phyloP scores from a whole-genome alignment of 2,888 invertebrate species.

The Sinohyriopsis cumingii region DNA sequence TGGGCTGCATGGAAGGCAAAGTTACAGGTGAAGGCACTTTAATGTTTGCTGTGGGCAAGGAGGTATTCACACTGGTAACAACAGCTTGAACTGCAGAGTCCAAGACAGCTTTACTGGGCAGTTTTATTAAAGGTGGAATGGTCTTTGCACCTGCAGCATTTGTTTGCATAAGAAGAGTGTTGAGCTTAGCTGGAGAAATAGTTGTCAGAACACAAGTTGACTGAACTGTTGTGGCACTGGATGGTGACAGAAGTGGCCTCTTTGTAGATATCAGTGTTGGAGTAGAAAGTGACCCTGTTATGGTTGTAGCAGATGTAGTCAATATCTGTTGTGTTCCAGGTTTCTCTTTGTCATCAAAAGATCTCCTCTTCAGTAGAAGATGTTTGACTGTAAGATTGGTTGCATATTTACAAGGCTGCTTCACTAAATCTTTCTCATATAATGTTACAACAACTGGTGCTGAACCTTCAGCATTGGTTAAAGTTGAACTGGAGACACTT shows the following conservation, averaged over 20 bases:
- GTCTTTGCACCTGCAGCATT: constrained; percentile 43
- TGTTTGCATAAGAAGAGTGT: constrained; percentile 41
- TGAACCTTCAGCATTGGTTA: background rate
- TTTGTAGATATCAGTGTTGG: background rate
- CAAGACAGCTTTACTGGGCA: constrained; percentile 50
- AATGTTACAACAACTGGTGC: background rate
- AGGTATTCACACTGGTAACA: constrained; percentile 56
- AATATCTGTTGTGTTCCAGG: constrained; percentile 6
- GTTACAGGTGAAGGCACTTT: constrained; percentile 63
- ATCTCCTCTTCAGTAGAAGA: constrained; percentile 59
- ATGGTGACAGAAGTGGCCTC: constrained; percentile 1
- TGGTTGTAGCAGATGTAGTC: background rate
- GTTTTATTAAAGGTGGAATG: constrained; percentile 37
- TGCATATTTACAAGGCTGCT: constrained; percentile 53
- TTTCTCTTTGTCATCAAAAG: constrained; percentile 18
- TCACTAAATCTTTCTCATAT: background rate
- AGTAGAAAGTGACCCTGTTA: background rate
- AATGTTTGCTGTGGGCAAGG: constrained; percentile 62
- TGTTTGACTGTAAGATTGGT: constrained; percentile 67
- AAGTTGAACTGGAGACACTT: constrained; percentile 6
- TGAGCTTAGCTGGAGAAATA: constrained; percentile 36
- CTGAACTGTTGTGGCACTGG: constrained; percentile 11
- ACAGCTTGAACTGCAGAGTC: constrained; percentile 58
- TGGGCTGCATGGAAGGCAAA: constrained; percentile 54
- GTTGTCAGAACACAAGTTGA: constrained; percentile 31